Evolutionary conservation across 1,140 invertebrate species (phyloP).

Genomic region (Elysia chlorotica): DNA sequence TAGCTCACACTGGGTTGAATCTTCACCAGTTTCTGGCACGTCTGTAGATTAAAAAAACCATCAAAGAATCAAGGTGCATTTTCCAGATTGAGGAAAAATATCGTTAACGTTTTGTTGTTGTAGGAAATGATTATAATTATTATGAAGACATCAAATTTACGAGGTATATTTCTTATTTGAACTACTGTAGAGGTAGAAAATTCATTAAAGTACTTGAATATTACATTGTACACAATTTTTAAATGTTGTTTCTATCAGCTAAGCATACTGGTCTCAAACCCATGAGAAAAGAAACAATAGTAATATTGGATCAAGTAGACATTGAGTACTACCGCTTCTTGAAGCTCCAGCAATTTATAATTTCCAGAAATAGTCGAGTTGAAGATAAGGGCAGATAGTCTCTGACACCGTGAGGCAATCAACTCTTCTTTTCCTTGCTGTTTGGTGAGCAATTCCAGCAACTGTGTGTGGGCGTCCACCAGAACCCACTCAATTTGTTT

Average conservation of each 20-base stretch:
- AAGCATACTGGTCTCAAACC: no score
- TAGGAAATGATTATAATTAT: no score
- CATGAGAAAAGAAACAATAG: no score
- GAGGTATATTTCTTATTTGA: no score
- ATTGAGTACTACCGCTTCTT: conserved; percentile 57
- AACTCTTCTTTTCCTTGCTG: conserved; percentile 37
- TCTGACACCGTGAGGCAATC: conserved; percentile 51
- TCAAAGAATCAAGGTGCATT: neutral
- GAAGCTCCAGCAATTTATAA: conserved; percentile 47
- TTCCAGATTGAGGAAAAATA: neutral
- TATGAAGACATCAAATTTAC: no score
- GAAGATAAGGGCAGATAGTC: conserved; percentile 53
- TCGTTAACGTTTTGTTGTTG: no score
- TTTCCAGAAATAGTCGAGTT: conserved; percentile 53
- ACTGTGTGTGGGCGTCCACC: conserved; percentile 51
- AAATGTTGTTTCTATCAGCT: no score
- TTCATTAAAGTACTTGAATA: no score
- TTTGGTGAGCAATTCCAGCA: conserved; percentile 41
- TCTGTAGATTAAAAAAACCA: conserved; percentile 36
- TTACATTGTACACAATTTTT: no score
- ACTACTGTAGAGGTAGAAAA: no score
- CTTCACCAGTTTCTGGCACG: conserved; percentile 53
- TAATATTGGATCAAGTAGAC: no score
- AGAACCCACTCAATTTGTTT: conserved; percentile 59
- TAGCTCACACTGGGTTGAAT: conserved; percentile 54